Base-by-base conservation (phyloP, 2,797 vertebrate genomes). In the Amphiprion clarkii region DNA sequence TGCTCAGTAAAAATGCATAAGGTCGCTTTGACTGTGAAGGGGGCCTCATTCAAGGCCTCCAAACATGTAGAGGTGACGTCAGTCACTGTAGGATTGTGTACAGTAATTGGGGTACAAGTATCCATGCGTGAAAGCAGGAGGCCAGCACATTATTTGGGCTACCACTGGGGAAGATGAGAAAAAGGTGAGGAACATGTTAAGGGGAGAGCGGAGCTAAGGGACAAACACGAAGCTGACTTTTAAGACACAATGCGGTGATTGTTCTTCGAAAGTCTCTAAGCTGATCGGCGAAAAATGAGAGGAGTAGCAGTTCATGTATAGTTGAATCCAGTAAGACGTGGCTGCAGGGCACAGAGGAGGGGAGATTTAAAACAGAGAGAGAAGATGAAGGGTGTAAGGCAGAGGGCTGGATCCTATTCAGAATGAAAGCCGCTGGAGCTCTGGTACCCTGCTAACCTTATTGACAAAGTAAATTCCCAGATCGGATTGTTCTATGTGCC, bases 351-450 rank as follows among this genome's bases (percentile, higher is more conserved):
- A 31, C 36, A 80, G 51, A 17, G 29, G 25, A 39, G 68, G 69
- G 31, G 40, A 75, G 63, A 72, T 72, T 74, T 58, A 29, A 80
- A 72, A 58, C 73, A 72, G 53, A 64, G 54, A 33, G 48, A 51
- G 52, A 67, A 44, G 55, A 66, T 31, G n/a, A 61, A 46, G 52
- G 16, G 54, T 62, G 57, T 48, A 27, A 55, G 49, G 56, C 46
- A 39, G 17, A 71, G 60, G 58, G 55, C 53, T 74, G 60, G 74
- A 72, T 60, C 54, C 31, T 2, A 5, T 64, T 87, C 63, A 42
- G 51, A 69, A 76, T 44, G 54, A 57, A 87, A 78, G 84, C 88
- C 80, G 59, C 71, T 29, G 68, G 76, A 77, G 72, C 67, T 71
- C 65, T 80, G 83, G 31, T 69, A 58, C 70, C 51, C 74, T 67